phyloP scores from a whole-genome alignment of 2,888 invertebrate genomes.

The Trimorus sp. region DNA sequence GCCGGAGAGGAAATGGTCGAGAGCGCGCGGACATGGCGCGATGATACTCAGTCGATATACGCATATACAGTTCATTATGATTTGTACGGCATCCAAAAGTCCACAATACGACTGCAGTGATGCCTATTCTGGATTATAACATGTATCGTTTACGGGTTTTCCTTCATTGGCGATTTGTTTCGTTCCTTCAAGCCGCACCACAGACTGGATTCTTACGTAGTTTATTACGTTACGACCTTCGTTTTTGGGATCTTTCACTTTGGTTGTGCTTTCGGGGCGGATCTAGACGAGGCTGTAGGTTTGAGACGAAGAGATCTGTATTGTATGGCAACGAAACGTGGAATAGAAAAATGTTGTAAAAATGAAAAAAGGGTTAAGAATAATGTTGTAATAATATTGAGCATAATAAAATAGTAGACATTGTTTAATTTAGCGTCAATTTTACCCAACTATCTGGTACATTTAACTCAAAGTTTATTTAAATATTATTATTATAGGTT shows the following conservation, averaged over 20 bases:
- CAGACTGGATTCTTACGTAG: slow-evolving; percentile 68
- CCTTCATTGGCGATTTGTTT: slow-evolving; percentile 63
- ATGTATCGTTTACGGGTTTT: slow-evolving; percentile 56
- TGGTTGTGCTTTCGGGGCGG: slow-evolving; percentile 25
- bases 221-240: slow-evolving; percentile 40
- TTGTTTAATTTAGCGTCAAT: too few species aligned
- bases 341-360: too few species aligned
- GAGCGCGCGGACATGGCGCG: slow-evolving; percentile 34
- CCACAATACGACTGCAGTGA: slow-evolving; percentile 82
- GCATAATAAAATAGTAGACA: too few species aligned
- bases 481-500: too few species aligned
- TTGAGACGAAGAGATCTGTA: too few species aligned
- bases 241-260: slow-evolving; percentile 35
- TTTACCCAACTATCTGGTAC: too few species aligned
- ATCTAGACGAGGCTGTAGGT: too few species aligned
- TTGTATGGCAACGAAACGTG: too few species aligned
- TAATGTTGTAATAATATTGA: too few species aligned
- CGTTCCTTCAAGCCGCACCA: slow-evolving; percentile 60
- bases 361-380: too few species aligned
- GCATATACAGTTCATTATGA: slow-evolving; percentile 70
- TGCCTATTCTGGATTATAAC: slow-evolving; percentile 81
- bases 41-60: slow-evolving; percentile 43
- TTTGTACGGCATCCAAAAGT: slow-evolving; percentile 81
- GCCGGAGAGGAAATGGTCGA: slow-evolving; percentile 8
- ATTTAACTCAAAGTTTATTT: too few species aligned